Percentiles rank a stretch among this genome's conserved stretches.
These are phyloP conservation scores for Helarctos malayanus DNA, from an alignment of 2,797 vertebrate genomes.

Conservation along the genomic window DNA sequence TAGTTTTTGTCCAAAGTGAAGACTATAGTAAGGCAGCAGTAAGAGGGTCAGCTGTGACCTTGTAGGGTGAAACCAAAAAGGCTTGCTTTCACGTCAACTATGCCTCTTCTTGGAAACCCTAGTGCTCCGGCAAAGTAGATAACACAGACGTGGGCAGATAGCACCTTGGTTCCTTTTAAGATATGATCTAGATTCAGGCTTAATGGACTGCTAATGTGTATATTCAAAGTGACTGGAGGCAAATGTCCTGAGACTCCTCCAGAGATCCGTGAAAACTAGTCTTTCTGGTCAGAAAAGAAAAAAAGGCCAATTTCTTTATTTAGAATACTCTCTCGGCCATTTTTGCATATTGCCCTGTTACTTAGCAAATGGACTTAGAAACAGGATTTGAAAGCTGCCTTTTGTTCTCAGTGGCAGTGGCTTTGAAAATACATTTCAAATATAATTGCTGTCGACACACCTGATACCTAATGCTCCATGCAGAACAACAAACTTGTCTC, in stretches of 20 bases:
- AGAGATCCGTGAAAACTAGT: constrained; percentile 6
- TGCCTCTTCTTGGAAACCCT: neutral
- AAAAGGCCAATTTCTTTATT: neutral
- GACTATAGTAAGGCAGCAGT: neutral
- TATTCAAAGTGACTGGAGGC: neutral
- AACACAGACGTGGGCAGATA: neutral
- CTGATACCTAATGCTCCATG: neutral
- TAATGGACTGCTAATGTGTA: constrained; percentile 54
- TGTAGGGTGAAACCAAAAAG: neutral
- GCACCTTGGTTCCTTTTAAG: neutral
- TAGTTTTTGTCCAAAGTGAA: neutral
- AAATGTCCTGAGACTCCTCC: neutral
- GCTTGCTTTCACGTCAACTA: neutral
- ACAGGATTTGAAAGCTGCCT: neutral
- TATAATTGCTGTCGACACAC: neutral
- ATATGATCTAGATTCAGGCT: constrained; percentile 15
- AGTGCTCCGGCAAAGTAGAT: neutral
- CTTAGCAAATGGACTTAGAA: neutral
- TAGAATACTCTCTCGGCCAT: neutral
- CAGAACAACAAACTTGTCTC: neutral
- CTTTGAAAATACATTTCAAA: constrained; percentile 24
- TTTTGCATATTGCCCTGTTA: neutral
- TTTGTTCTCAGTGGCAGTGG: neutral
- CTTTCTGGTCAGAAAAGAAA: neutral
- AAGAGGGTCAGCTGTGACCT: neutral